A percentile compares a stretch with the other conserved stretches of the same genome.
phyloP scores from a whole-genome alignment of 2,888 invertebrate genomes.

The Neoitamus cyanurus region DNA sequence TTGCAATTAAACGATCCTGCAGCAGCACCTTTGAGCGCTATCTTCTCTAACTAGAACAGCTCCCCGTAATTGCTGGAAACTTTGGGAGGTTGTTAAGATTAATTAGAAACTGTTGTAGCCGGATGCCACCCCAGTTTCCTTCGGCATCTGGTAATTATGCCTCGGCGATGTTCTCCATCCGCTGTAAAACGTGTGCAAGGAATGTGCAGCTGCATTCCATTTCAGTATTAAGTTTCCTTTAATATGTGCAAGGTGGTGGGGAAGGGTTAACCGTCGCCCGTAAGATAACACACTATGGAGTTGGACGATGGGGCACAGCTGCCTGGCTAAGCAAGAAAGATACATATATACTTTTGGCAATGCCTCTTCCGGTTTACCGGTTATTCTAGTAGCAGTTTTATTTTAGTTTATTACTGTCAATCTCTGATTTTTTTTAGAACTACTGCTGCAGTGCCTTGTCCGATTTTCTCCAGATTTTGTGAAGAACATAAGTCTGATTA shows the following conservation, averaged over 20 bases:
- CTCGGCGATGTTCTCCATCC: not conserved
- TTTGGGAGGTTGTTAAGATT: constrained; percentile 14
- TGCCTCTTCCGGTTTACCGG: too few relatives aligned
- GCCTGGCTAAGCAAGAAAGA: too few relatives aligned
- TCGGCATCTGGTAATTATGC: constrained; percentile 8
- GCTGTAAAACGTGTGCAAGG: not conserved
- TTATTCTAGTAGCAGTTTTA: too few relatives aligned
- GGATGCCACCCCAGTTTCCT: not conserved
- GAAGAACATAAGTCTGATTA: too few relatives aligned
- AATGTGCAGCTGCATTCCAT: not conserved
- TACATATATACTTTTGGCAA: too few relatives aligned
- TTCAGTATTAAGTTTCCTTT: not conserved
- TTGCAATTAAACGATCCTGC: not conserved
- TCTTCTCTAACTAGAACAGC: not conserved
- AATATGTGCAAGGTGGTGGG: not conserved
- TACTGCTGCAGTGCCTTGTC: too few relatives aligned
- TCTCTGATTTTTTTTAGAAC: too few relatives aligned
- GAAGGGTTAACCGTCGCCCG: not conserved
- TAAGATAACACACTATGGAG: too few relatives aligned
- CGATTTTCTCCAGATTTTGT: too few relatives aligned
- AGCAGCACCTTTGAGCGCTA: not conserved
- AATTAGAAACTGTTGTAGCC: constrained; percentile 4
- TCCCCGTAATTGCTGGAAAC: not conserved
- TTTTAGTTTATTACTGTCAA: too few relatives aligned
- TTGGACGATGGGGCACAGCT: too few relatives aligned